A percentile compares a stretch with the other conserved stretches of the same genome.
Conservation (phyloP, 1,140 invertebrate genomes). For the Acyrthosiphon pisum region DNA sequence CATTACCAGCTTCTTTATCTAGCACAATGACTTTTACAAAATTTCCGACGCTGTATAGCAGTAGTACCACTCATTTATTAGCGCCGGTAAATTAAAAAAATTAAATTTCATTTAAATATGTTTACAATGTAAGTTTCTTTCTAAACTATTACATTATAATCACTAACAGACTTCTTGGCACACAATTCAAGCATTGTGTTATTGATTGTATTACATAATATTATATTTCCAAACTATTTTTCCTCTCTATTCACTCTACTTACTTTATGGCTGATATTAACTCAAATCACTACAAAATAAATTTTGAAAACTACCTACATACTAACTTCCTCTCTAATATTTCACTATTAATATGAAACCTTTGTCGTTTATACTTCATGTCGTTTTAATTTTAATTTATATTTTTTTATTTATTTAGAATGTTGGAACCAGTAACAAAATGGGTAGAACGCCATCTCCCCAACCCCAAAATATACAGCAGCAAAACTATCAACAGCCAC, state of each 20-base stretch:
- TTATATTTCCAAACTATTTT: slow-evolving; percentile 11
- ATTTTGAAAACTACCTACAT: background rate
- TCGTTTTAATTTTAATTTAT: background rate
- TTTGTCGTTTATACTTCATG: background rate
- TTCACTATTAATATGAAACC: background rate
- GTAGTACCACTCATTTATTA: slow-evolving; percentile 34
- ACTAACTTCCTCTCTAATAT: background rate
- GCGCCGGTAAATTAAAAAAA: slow-evolving; percentile 39
- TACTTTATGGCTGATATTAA: background rate
- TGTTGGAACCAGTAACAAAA: slow-evolving; percentile 30
- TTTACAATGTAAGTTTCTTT: slow-evolving; percentile 12
- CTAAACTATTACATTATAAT: background rate
- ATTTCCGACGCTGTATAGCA: slow-evolving; percentile 26
- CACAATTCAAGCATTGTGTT: background rate
- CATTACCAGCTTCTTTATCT: background rate
- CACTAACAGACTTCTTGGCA: background rate
- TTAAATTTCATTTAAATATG: background rate
- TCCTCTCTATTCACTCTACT: background rate
- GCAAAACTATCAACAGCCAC: slow-evolving; percentile 40
- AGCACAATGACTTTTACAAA: slow-evolving; percentile 40
- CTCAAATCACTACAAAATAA: background rate
- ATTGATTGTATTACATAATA: background rate
- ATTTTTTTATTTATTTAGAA: slow-evolving; percentile 23
- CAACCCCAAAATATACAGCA: slow-evolving; percentile 24
- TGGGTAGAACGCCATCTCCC: slow-evolving; percentile 40